A percentile compares a stretch with the other conserved stretches of the same genome.
phyloP scores from a whole-genome alignment of 1,140 invertebrate species.

The Magallana gigas region DNA sequence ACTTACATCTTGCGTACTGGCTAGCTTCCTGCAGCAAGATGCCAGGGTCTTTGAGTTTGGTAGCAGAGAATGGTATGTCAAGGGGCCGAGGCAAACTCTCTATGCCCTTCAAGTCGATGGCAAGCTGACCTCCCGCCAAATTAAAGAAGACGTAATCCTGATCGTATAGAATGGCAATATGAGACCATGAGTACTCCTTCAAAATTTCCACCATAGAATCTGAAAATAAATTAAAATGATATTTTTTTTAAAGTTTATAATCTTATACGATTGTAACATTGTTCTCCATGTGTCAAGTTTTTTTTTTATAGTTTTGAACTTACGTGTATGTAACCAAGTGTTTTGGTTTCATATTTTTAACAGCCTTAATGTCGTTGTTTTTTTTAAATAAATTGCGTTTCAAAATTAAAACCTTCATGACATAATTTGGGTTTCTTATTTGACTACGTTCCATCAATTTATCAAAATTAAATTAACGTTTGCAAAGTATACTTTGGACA shows the following conservation, averaged over 20 bases:
- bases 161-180: constrained; percentile 63
- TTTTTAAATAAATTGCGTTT: no score
- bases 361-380: no score
- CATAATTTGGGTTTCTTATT: no score
- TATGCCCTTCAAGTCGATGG: constrained; percentile 54
- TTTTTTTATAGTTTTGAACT: no score
- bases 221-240: constrained; percentile 1
- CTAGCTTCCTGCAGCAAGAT: constrained; percentile 56
- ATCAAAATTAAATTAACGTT: no score
- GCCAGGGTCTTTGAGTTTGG: constrained; percentile 54
- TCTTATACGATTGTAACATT: no score
- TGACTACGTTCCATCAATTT: no score
- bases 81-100: constrained; percentile 53
- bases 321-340: no score
- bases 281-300: no score
- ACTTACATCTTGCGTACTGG: constrained; percentile 60
- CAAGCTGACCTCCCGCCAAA: constrained; percentile 59
- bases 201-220: constrained; percentile 45
- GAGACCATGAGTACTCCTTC: constrained; percentile 52
- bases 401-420: no score
- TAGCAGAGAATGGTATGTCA: constrained; percentile 59
- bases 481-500: no score
- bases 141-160: constrained; percentile 64
- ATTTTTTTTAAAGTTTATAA: not conserved
- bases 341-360: no score